phyloP scores from a whole-genome alignment of 2,797 vertebrate species.

The Melanotaenia trifasciata region DNA sequence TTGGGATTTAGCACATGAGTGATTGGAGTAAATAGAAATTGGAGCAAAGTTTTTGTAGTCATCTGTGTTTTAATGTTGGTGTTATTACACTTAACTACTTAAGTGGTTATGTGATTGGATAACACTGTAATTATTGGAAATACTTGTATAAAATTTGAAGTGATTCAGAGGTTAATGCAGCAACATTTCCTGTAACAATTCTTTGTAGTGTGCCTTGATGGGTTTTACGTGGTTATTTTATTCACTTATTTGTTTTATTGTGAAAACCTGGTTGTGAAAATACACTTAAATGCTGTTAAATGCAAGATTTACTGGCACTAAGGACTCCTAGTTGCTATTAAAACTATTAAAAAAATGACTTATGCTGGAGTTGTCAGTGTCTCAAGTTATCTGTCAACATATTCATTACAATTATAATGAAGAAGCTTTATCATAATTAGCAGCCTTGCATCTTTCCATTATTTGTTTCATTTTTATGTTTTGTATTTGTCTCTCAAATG shows the following conservation, averaged over 20 bases:
- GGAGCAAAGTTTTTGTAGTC: conserved; percentile 36
- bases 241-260: background rate
- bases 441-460: background rate
- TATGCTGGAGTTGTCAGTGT: background rate
- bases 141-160: background rate
- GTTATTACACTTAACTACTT: background rate
- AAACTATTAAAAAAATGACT: background rate
- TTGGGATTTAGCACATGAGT: conserved; percentile 64
- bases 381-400: background rate
- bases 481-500: background rate
- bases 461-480: background rate
- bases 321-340: background rate
- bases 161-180: background rate
- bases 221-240: background rate
- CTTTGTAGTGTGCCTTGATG: background rate
- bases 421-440: background rate
- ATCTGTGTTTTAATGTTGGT: background rate
- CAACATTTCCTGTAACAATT: background rate
- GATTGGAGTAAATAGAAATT: conserved; percentile 52
- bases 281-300: background rate
- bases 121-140: conserved; percentile 11
- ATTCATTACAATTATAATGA: no score
- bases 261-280: no score
- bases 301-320: background rate
- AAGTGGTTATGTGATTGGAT: conserved; percentile 14